A percentile compares a stretch with the other conserved stretches of the same genome.
Evolutionary conservation across 2,888 invertebrate genomes (phyloP).

Genomic region (Entomobrya multifasciata): DNA sequence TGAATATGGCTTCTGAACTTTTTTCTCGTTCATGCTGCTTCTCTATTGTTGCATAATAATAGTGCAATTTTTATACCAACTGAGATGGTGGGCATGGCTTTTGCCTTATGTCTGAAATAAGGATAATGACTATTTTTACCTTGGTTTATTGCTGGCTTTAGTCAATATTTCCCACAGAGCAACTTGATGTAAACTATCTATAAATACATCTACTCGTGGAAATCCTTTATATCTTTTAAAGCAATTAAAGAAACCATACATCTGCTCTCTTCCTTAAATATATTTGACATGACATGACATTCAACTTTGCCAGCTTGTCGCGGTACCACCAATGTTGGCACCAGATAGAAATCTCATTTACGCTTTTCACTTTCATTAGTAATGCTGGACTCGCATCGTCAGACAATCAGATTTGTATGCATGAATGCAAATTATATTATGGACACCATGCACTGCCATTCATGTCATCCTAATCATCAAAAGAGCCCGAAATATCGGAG

Average conservation of each 20-base stretch:
- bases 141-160: constrained; percentile 14
- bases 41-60: constrained; percentile 29
- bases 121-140: constrained; percentile 53
- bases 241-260: constrained; percentile 39
- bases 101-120: too few species aligned
- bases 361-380: constrained; percentile 23
- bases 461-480: background rate
- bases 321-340: background rate
- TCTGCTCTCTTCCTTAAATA: background rate
- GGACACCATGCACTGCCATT: background rate
- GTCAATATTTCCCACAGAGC: constrained; percentile 45
- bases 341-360: constrained; percentile 26
- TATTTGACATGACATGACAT: constrained; percentile 23
- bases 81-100: too few species aligned
- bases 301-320: background rate
- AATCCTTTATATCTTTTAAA: constrained; percentile 9
- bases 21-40: background rate
- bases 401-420: background rate
- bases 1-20: background rate
- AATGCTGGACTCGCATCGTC: background rate
- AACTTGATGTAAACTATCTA: background rate
- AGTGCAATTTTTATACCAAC: background rate
- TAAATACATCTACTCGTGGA: background rate
- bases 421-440: background rate
- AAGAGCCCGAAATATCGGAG: background rate